Evolutionary conservation across 2,888 invertebrate genomes (phyloP).

Genomic region (Ischnus inquisitorius): DNA sequence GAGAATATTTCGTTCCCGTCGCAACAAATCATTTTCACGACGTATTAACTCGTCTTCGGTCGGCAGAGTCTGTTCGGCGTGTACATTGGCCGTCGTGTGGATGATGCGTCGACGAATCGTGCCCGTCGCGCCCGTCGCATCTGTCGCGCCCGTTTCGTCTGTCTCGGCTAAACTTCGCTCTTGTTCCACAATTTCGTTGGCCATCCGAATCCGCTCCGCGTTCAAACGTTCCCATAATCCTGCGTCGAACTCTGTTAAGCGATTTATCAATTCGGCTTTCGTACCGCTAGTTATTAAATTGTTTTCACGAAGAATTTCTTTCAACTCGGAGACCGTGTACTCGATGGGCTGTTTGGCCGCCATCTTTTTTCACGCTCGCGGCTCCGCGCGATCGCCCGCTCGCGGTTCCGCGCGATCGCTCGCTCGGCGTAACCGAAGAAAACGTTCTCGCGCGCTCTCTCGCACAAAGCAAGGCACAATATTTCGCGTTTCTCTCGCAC

Average conservation of each 20-base stretch:
- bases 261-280: slow-evolving; percentile 40
- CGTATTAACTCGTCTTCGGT: slow-evolving; percentile 8
- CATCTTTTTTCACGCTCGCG: slow-evolving; percentile 21
- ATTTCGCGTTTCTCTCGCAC: no score
- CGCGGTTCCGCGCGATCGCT: slow-evolving; percentile 25
- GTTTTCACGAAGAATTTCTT: slow-evolving; percentile 47
- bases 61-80: neutral
- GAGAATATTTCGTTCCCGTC: slow-evolving; percentile 15
- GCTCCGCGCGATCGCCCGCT: neutral
- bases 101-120: neutral
- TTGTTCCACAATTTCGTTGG: neutral
- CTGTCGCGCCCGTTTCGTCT: no score
- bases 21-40: slow-evolving; percentile 28
- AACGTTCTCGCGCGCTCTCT: slow-evolving; percentile 19
- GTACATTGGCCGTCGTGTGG: neutral
- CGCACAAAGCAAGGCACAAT: slow-evolving; percentile 8
- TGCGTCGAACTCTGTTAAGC: slow-evolving; percentile 34
- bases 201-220: neutral
- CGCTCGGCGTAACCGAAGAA: slow-evolving; percentile 19
- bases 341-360: slow-evolving; percentile 44
- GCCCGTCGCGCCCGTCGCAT: no score
- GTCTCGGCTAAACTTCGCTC: neutral
- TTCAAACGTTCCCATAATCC: slow-evolving; percentile 21
- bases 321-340: slow-evolving; percentile 42
- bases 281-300: slow-evolving; percentile 15